phyloP scores from a whole-genome alignment of 2,113 vertebrate genomes.

The Bagarius yarrelli region DNA sequence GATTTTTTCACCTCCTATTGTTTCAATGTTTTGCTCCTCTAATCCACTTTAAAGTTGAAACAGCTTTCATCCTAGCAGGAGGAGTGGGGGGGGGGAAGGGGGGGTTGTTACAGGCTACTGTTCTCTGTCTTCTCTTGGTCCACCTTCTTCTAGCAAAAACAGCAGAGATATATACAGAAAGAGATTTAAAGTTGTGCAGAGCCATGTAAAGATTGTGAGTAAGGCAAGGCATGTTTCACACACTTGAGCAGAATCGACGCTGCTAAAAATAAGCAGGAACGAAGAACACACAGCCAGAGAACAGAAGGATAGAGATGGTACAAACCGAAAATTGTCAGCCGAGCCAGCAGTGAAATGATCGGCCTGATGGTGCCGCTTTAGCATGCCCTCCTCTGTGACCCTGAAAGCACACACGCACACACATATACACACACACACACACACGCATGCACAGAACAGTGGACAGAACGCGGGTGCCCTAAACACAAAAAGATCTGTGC shows the following conservation, averaged over 20 bases:
- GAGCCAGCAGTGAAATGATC: conserved; percentile 80
- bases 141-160: conserved; percentile 18
- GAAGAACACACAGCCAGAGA: conserved; percentile 38
- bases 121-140: conserved; percentile 35
- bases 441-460: too few relatives aligned
- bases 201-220: too few relatives aligned
- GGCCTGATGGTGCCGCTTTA: conserved; percentile 80
- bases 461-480: conserved; percentile 75
- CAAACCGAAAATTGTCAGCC: conserved; percentile 73
- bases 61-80: conserved; percentile 70
- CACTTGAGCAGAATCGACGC: too few relatives aligned
- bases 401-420: conserved; percentile 73
- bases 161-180: conserved; percentile 48
- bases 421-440: too few relatives aligned
- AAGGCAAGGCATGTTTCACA: neutral
- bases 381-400: conserved; percentile 86
- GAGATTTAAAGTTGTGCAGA: too few relatives aligned
- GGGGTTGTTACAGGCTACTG: conserved; percentile 27
- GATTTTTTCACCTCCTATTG: conserved; percentile 82
- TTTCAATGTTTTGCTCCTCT: conserved; percentile 74
- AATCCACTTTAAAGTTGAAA: conserved; percentile 81
- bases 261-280: conserved; percentile 54
- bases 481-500: conserved; percentile 83
- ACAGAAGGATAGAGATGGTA: conserved; percentile 62
- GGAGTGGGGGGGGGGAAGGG: conserved; percentile 13